These are phyloP conservation scores for Narcine bancroftii DNA, from an alignment of 2,113 vertebrate species.

Conservation along the genomic window DNA sequence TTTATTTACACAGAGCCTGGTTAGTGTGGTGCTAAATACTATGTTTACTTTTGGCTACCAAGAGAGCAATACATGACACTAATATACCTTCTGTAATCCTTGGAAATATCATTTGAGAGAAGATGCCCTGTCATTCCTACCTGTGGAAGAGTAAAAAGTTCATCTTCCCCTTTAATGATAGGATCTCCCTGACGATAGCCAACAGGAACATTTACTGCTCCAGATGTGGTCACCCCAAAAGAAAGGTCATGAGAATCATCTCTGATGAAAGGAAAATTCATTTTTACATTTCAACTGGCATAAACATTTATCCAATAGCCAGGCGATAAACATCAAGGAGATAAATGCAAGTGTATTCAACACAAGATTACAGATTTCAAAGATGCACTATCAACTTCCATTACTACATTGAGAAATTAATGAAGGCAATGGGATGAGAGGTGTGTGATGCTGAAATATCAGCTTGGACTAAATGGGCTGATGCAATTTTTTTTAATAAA, in stretches of 20 bases:
- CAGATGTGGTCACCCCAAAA: slow-evolving; percentile 48
- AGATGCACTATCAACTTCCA: no score
- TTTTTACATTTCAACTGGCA: neutral
- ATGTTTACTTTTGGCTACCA: neutral
- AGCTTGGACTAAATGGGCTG: neutral
- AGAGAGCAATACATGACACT: neutral
- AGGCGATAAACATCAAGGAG: neutral
- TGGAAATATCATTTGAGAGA: neutral
- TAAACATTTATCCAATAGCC: neutral
- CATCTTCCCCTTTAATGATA: slow-evolving; percentile 58
- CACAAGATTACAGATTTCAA: neutral
- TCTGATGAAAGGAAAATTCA: slow-evolving; percentile 48
- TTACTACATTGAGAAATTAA: neutral
- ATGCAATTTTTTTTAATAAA: neutral
- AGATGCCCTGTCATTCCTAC: slow-evolving; percentile 48
- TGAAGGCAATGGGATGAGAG: neutral
- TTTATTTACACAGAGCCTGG: neutral
- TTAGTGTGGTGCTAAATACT: neutral
- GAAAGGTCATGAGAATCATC: slow-evolving; percentile 45
- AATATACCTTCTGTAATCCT: neutral
- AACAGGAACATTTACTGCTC: slow-evolving; percentile 44
- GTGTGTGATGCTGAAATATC: no score
- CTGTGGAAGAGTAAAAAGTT: slow-evolving; percentile 77
- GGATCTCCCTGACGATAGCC: slow-evolving; percentile 74
- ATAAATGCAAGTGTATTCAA: neutral